phyloP scores from a whole-genome alignment of 2,797 vertebrate species.

The Leptodactylus fallax region DNA sequence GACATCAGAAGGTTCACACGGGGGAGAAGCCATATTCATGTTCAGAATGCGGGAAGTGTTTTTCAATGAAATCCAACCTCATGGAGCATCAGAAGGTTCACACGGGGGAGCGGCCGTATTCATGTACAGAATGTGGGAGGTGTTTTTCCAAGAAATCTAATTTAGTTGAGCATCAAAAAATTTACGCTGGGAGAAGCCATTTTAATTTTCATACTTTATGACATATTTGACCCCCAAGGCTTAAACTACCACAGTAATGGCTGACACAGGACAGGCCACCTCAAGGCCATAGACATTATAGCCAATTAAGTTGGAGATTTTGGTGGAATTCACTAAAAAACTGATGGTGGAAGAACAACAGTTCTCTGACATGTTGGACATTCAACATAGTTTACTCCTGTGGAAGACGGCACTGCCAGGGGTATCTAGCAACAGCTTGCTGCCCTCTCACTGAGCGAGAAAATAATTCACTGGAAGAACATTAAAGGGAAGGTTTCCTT shows the following conservation, averaged over 20 bases:
- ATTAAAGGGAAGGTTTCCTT: too few relatives aligned
- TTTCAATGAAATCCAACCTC: slow-evolving; percentile 5
- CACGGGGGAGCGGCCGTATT: neutral
- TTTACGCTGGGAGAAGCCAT: slow-evolving; percentile 14
- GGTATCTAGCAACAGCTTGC: too few relatives aligned
- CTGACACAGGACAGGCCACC: too few relatives aligned
- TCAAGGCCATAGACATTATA: neutral
- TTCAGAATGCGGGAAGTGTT: neutral
- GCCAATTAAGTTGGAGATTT: neutral
- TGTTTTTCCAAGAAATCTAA: slow-evolving; percentile 18
- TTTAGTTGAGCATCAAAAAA: neutral
- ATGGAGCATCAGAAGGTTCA: neutral
- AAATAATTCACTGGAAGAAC: too few relatives aligned
- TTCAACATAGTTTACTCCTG: too few relatives aligned
- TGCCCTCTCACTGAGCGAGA: too few relatives aligned
- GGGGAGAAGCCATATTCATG: slow-evolving; percentile 13
- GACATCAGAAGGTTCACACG: slow-evolving; percentile 7
- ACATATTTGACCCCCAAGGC: neutral
- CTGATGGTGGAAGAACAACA: too few relatives aligned
- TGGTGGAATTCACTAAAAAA: neutral
- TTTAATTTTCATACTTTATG: neutral
- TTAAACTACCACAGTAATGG: neutral
- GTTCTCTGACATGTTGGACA: too few relatives aligned
- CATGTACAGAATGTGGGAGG: neutral
- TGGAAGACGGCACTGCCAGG: too few relatives aligned